phyloP scores from a whole-genome alignment of 2,888 invertebrate species.

The Cloeon dipterum region DNA sequence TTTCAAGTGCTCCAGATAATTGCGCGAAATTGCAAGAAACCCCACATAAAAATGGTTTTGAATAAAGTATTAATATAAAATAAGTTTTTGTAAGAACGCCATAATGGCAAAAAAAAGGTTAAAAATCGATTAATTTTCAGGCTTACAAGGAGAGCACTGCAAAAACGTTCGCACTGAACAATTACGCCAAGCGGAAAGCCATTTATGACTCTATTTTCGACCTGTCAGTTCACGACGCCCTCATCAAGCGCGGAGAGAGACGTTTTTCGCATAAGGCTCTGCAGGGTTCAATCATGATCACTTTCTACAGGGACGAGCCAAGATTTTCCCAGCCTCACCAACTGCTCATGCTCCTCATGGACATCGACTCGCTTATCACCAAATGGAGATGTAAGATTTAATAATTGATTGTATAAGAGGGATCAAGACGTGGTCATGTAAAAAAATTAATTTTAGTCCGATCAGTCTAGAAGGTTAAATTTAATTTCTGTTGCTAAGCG shows the following conservation, averaged over 20 bases:
- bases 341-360: constrained; percentile 81
- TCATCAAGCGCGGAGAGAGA: constrained; percentile 67
- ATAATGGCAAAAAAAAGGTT: too few relatives aligned
- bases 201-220: constrained; percentile 82
- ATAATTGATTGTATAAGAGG: too few relatives aligned
- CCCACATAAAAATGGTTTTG: too few relatives aligned
- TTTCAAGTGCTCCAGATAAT: too few relatives aligned
- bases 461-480: too few relatives aligned
- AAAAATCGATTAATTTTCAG: constrained; percentile 22
- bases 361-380: constrained; percentile 91
- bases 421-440: too few relatives aligned
- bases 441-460: too few relatives aligned
- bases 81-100: too few relatives aligned
- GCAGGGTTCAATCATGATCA: constrained; percentile 96
- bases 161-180: constrained; percentile 40
- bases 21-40: too few relatives aligned
- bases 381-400: constrained; percentile 99
- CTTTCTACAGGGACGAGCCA: constrained; percentile 89
- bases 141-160: constrained; percentile 33
- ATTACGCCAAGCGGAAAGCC: constrained; percentile 55
- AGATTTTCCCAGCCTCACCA: constrained; percentile 96
- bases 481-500: not conserved
- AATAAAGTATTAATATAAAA: too few relatives aligned
- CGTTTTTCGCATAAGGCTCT: constrained; percentile 76
- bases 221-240: constrained; percentile 54